A percentile compares a stretch with the other conserved stretches of the same genome.
Conservation (phyloP, 2,888 invertebrate species). For the Drosophila vallismaia region DNA sequence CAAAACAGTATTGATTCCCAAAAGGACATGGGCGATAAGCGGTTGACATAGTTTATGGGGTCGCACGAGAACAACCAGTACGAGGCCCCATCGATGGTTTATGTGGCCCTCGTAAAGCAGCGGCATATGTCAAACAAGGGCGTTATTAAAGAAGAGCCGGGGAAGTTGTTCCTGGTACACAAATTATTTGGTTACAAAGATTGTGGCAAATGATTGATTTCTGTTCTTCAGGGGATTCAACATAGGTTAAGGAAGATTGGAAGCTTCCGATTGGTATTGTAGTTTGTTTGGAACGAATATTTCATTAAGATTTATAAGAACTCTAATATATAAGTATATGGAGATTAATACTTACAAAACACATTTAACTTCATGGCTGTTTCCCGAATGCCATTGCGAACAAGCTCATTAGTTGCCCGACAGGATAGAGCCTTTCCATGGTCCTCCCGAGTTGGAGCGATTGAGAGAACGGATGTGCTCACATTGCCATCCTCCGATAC, state of each 20-base stretch:
- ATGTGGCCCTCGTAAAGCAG: slow-evolving; percentile 47
- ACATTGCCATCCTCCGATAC: slow-evolving; percentile 92
- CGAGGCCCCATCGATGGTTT: slow-evolving; percentile 41
- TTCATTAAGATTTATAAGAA: background rate
- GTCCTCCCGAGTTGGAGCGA: slow-evolving; percentile 91
- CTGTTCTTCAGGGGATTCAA: background rate
- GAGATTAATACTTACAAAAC: slow-evolving; percentile 89
- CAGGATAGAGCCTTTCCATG: slow-evolving; percentile 92
- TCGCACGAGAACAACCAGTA: slow-evolving; percentile 26
- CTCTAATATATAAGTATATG: no score
- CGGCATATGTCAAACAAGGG: slow-evolving; percentile 42
- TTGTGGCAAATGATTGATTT: slow-evolving; percentile 4
- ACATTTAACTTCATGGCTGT: slow-evolving; percentile 92
- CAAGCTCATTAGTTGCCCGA: slow-evolving; percentile 90
- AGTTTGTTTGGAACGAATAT: background rate
- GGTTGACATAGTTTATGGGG: slow-evolving; percentile 64
- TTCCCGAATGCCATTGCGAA: slow-evolving; percentile 90
- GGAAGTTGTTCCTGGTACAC: slow-evolving; percentile 22
- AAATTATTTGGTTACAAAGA: background rate
- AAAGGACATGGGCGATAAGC: slow-evolving; percentile 70
- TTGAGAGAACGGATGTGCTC: slow-evolving; percentile 90
- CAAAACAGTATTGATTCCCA: slow-evolving; percentile 72
- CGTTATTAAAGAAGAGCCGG: slow-evolving; percentile 27
- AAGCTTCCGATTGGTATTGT: background rate
- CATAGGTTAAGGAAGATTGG: background rate